Percentiles rank a stretch among this genome's conserved stretches.
These are phyloP conservation scores for Amphipyra tragopoginis DNA, from an alignment of 2,888 invertebrate genomes.

Conservation along the genomic window DNA sequence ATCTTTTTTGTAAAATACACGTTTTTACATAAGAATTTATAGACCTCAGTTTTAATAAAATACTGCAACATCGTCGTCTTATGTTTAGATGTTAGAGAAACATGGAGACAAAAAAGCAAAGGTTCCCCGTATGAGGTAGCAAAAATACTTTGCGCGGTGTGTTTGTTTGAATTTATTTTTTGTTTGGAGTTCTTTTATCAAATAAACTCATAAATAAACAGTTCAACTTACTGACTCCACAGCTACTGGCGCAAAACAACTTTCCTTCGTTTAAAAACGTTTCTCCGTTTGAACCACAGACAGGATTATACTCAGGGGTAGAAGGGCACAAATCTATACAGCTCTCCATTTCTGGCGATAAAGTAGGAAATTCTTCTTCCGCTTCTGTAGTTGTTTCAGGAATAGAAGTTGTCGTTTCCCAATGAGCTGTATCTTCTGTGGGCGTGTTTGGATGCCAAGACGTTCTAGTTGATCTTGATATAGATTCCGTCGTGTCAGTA, in stretches of 20 bases:
- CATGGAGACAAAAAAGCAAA: no score
- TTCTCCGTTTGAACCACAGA: conserved; percentile 81
- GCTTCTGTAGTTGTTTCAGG: conserved; percentile 16
- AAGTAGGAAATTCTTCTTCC: conserved; percentile 14
- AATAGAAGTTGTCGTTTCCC: conserved; percentile 9
- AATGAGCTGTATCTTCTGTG: conserved; percentile 4
- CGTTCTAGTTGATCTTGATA: not conserved
- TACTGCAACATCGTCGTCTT: no score
- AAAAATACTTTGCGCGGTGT: no score
- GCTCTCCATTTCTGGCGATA: conserved; percentile 27
- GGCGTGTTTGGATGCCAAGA: conserved; percentile 4
- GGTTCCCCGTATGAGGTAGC: no score
- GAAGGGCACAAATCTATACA: conserved; percentile 53
- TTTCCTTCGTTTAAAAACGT: conserved; percentile 79
- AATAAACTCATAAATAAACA: not conserved
- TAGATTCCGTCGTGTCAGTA: not conserved
- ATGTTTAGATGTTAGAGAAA: no score
- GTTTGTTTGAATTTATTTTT: not conserved
- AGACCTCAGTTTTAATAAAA: no score
- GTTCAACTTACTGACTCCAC: conserved; percentile 78
- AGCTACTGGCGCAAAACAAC: conserved; percentile 77
- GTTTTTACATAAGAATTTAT: no score
- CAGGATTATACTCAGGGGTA: conserved; percentile 82
- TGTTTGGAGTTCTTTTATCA: not conserved
- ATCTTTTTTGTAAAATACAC: no score